Evolutionary conservation across 2,113 vertebrate genomes (phyloP).

Genomic region (Myxocyprinus asiaticus): DNA sequence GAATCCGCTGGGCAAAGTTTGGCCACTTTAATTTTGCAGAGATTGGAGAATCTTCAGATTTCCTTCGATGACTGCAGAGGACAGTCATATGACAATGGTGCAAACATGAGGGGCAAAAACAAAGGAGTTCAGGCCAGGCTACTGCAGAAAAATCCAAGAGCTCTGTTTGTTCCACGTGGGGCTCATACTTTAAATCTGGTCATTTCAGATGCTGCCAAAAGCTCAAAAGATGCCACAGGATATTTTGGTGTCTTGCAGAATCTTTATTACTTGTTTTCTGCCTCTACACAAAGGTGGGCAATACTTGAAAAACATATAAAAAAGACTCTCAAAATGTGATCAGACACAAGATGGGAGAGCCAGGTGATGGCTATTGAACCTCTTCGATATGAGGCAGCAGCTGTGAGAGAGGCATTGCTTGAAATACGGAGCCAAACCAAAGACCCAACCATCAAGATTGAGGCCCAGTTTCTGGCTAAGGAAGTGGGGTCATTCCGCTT

Average conservation of each 20-base stretch:
- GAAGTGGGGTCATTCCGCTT: slow-evolving; percentile 47
- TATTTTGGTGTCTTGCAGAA: slow-evolving; percentile 44
- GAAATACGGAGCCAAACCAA: slow-evolving; percentile 49
- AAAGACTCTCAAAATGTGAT: slow-evolving; percentile 43
- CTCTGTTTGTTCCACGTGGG: neutral
- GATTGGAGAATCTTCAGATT: no score
- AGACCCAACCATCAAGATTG: slow-evolving; percentile 40
- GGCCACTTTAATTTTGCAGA: neutral
- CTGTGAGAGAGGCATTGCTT: slow-evolving; percentile 44
- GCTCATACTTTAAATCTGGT: neutral
- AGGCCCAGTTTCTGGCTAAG: slow-evolving; percentile 48
- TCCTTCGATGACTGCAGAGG: slow-evolving; percentile 35
- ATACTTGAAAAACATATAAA: slow-evolving; percentile 51
- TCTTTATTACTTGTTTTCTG: slow-evolving; percentile 49
- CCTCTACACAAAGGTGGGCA: slow-evolving; percentile 46
- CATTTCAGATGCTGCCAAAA: no score
- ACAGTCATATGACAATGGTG: slow-evolving; percentile 37
- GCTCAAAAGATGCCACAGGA: no score
- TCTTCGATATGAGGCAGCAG: slow-evolving; percentile 44
- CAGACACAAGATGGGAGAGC: slow-evolving; percentile 54
- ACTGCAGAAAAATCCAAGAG: neutral
- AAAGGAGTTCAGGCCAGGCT: slow-evolving; percentile 13
- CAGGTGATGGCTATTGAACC: slow-evolving; percentile 49
- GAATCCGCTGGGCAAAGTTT: slow-evolving; percentile 29
- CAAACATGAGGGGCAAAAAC: slow-evolving; percentile 38